These are phyloP conservation scores for Oreochromis mossambicus DNA, from an alignment of 2,797 vertebrate species.

Conservation along the genomic window DNA sequence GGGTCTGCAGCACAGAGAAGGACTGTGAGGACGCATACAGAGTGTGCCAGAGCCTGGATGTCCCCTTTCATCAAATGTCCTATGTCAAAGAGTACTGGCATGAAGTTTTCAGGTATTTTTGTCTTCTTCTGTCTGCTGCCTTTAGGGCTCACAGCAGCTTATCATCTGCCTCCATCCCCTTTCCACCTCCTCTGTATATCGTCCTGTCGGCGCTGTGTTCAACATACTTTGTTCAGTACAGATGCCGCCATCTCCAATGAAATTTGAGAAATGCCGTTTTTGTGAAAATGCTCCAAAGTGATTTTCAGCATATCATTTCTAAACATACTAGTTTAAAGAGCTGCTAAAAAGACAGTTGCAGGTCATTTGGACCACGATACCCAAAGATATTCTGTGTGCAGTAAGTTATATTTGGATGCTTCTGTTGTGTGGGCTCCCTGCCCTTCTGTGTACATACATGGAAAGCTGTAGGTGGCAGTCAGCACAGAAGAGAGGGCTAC, in stretches of 20 bases:
- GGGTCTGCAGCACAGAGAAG: conserved; percentile 79
- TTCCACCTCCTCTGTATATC: accelerated
- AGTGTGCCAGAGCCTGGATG: conserved; percentile 84
- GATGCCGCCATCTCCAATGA: accelerated
- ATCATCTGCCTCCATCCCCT: neutral
- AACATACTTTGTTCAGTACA: neutral
- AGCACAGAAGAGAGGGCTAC: neutral
- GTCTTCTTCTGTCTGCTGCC: neutral
- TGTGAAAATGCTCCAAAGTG: neutral
- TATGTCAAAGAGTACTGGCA: conserved; percentile 97
- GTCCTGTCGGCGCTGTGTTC: accelerated
- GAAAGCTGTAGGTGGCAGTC: neutral
- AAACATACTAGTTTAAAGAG: neutral
- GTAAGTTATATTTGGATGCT: neutral
- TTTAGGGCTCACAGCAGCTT: accelerated
- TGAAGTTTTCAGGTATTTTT: conserved; percentile 89
- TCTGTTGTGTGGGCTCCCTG: neutral
- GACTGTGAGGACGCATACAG: conserved; percentile 92
- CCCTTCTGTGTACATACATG: neutral
- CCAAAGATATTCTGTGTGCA: neutral
- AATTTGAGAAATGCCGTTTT: neutral
- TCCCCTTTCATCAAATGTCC: conserved; percentile 92
- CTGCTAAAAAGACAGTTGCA: neutral
- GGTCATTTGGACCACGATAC: accelerated
- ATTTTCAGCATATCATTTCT: accelerated